Conservation (phyloP, 2,888 invertebrate genomes). For the Macrosoma leucophasiata region DNA sequence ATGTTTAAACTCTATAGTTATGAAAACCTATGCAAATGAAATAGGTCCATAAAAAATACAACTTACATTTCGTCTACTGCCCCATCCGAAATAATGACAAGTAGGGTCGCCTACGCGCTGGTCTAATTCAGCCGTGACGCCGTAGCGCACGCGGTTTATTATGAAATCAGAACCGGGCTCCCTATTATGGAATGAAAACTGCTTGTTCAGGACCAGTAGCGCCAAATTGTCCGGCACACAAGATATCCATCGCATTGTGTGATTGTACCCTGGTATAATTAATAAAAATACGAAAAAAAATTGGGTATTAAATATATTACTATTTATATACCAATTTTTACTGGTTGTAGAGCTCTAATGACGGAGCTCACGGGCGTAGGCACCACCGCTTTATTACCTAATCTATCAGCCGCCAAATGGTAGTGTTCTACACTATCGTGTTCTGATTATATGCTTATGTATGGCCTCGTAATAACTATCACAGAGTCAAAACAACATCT, state of each 20-base stretch:
- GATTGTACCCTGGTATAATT: conserved; percentile 47
- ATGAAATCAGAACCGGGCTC: conserved; percentile 41
- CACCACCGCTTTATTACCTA: no score
- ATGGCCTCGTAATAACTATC: no score
- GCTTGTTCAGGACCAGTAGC: conserved; percentile 43
- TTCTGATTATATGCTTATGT: no score
- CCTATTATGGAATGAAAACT: conserved; percentile 42
- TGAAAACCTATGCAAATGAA: no score
- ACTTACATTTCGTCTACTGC: conserved; percentile 59
- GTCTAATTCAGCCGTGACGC: conserved; percentile 23
- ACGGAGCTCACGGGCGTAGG: no score
- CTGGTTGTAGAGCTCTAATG: no score
- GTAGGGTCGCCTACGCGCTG: conserved; percentile 22
- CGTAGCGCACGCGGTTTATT: conserved; percentile 54
- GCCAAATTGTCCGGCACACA: conserved; percentile 52
- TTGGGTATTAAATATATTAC: neutral
- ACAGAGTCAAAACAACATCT: no score
- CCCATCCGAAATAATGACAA: conserved; percentile 55
- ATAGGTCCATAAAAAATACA: neutral
- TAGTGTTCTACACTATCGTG: no score
- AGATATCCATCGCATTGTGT: conserved; percentile 36
- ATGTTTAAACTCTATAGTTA: no score
- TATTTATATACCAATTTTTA: neutral
- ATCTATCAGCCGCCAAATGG: no score
- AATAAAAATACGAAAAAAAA: conserved; percentile 5